These are phyloP conservation scores for Pseudolaguvia tuberculata DNA, from an alignment of 2,113 vertebrate genomes.

Conservation along the genomic window DNA sequence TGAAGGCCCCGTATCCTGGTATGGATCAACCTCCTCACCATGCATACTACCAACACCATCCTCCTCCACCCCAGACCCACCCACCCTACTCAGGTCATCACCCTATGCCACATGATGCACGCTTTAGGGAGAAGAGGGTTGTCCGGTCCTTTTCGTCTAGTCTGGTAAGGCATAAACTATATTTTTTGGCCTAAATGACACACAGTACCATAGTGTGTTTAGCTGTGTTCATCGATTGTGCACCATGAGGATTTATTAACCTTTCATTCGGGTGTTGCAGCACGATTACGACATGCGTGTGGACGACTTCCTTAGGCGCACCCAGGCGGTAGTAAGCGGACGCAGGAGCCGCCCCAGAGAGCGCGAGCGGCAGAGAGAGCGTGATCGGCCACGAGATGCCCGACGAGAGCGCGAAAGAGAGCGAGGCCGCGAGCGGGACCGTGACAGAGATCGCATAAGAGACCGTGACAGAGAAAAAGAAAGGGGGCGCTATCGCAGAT, in stretches of 20 bases:
- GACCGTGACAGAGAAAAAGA: conserved; percentile 84
- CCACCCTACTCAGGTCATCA: conserved; percentile 88
- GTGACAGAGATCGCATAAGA: conserved; percentile 77
- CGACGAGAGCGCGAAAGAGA: conserved; percentile 78
- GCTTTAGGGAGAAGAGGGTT: conserved; percentile 85
- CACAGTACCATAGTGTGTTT: background rate
- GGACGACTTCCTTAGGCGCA: conserved; percentile 94
- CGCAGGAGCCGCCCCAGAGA: conserved; percentile 85
- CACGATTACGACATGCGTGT: conserved; percentile 99
- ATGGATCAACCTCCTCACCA: conserved; percentile 88
- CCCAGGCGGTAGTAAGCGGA: conserved; percentile 91
- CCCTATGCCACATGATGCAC: conserved; percentile 80
- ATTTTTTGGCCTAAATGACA: background rate
- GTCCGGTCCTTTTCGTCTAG: conserved; percentile 68
- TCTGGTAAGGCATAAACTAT: conserved; percentile 44
- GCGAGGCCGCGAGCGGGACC: conserved; percentile 77
- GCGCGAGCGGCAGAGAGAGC: conserved; percentile 85
- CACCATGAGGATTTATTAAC: background rate
- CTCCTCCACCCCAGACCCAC: conserved; percentile 85
- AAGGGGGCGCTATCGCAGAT: conserved; percentile 90
- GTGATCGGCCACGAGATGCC: conserved; percentile 75
- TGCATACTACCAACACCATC: conserved; percentile 88
- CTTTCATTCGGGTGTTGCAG: conserved; percentile 60
- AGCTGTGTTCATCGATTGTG: background rate
- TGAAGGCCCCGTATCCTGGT: conserved; percentile 83